A percentile compares a stretch with the other conserved stretches of the same genome.
Conservation (phyloP, 2,113 vertebrate genomes). For the Nicator chloris region DNA sequence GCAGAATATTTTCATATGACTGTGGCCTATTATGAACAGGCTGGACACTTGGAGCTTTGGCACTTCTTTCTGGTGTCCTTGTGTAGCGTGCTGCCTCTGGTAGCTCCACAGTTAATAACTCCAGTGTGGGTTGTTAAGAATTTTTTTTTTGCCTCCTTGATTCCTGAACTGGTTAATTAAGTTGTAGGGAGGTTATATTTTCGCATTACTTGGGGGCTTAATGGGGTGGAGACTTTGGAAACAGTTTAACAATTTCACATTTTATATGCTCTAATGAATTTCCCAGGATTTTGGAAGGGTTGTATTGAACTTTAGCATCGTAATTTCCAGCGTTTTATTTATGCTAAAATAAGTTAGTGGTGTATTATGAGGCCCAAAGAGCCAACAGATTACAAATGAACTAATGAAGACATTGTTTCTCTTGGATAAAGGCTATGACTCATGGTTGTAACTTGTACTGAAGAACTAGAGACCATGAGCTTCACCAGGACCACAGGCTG, state of each 20-base stretch:
- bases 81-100: background rate
- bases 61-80: background rate
- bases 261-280: constrained; percentile 59
- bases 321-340: constrained; percentile 52
- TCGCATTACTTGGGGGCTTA: constrained; percentile 45
- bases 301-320: background rate
- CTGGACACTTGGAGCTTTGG: background rate
- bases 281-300: constrained; percentile 46
- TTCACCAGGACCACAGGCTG: background rate
- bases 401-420: constrained; percentile 22
- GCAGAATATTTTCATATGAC: background rate
- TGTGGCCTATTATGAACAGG: background rate
- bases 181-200: constrained; percentile 13
- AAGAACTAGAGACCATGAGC: background rate
- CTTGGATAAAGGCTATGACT: constrained; percentile 1
- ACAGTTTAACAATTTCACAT: constrained; percentile 9
- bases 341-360: constrained; percentile 26
- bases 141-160: background rate
- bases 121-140: background rate
- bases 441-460: background rate
- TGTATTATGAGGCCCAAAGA: background rate
- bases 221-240: constrained; percentile 51
- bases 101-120: background rate
- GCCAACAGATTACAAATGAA: constrained; percentile 20
- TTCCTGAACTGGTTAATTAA: background rate